Percentiles rank a stretch among this genome's conserved stretches.
phyloP scores from a whole-genome alignment of 2,888 invertebrate genomes.

The Cancer borealis region DNA sequence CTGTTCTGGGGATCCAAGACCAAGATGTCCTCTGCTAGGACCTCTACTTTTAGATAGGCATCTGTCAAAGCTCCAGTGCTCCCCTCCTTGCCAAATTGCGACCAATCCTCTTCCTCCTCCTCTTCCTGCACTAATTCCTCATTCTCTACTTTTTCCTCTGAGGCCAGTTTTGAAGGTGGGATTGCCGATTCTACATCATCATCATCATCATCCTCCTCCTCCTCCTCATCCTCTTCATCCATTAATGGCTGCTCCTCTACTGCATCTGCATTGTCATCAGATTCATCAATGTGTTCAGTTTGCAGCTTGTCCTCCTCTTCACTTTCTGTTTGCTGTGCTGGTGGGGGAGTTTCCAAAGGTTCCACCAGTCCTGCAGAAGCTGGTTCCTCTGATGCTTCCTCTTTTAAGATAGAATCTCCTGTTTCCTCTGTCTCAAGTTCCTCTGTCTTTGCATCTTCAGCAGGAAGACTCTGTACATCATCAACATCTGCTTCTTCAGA shows the following conservation, averaged over 20 bases:
- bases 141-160: conserved; percentile 41
- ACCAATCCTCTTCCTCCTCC: conserved; percentile 68
- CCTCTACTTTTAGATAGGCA: conserved; percentile 69
- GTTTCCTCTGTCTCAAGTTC: conserved; percentile 26
- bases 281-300: neutral
- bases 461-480: conserved; percentile 31
- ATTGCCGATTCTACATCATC: neutral
- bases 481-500: conserved; percentile 47
- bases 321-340: neutral
- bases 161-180: neutral
- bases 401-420: conserved; percentile 46
- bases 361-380: neutral
- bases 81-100: conserved; percentile 62
- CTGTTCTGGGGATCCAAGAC: conserved; percentile 65
- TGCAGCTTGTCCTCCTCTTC: neutral
- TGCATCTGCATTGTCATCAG: neutral
- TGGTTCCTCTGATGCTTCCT: conserved; percentile 35
- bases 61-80: conserved; percentile 47
- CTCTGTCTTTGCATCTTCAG: conserved; percentile 31
- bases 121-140: conserved; percentile 50
- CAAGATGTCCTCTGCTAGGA: conserved; percentile 67
- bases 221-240: neutral
- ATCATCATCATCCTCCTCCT: conserved; percentile 25
- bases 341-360: neutral
- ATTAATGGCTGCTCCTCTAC: neutral